Base-by-base conservation (phyloP, 1,140 invertebrate genomes). In the Cyphomyrmex costatus region DNA sequence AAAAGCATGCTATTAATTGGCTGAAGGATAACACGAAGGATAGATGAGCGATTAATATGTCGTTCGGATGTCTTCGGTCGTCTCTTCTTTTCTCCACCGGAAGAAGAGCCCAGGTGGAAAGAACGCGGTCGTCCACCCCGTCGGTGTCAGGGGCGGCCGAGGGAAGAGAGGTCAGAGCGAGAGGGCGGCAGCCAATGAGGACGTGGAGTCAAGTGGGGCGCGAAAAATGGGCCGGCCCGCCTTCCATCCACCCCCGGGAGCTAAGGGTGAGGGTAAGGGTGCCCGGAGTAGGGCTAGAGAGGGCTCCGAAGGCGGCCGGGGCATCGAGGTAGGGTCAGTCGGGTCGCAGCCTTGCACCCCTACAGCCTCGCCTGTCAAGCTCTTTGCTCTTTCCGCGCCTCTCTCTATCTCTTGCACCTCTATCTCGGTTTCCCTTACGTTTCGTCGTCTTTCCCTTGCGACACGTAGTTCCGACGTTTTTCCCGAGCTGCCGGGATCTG, bases 151-250 rank as follows among this genome's bases (percentile, higher is more conserved):
- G 68, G 58, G 87, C 36, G 76, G 87, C 73, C 86, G 86, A 89
- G 88, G 88, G 90, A 92, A 89, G 90, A 93, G 91, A 94, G 93
- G 93, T 94, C 92, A 94, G 92, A 92, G 86, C 89, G 89, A 92
- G 91, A 93, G 92, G 92, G 90, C 88, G 93, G 87, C 91, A 89
- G 92, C 93, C 94, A 94, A 94, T 95, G 90, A 91, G 92, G 92
- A 93, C 86, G 93, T 79, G 88, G 93, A 93, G 93, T 93, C 93
- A 94, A 94, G 93, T 93, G 93, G 93, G 93, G 93, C 92, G 94
- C 93, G 93, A 94, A 95, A 94, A 94, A 94, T 94, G 94, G 94
- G 93, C 92, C 89, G 93, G 88, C 79, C 93, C 92, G 92, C 87
- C 89, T 92, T 93, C 91, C 92, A 91, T 93, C 92, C 92, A 93